Evolutionary conservation across 2,888 invertebrate species (phyloP).

Genomic region (Drosophila formosana): DNA sequence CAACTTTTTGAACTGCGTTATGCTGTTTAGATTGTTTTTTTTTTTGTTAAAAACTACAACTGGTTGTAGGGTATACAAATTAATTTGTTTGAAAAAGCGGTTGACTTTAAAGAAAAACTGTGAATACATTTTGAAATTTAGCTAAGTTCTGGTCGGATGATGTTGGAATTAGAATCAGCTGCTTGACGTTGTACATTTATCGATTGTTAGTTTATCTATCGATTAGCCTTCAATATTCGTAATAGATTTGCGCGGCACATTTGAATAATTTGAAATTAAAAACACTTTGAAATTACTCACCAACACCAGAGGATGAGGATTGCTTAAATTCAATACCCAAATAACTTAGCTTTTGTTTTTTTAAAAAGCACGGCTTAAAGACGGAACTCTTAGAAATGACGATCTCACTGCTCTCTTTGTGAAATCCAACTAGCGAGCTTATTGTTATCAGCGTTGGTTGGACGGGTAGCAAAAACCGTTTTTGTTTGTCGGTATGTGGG

Average conservation of each 20-base stretch:
- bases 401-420: conserved; percentile 4
- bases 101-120: background rate
- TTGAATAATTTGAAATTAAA: background rate
- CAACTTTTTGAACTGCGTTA: background rate
- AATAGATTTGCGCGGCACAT: background rate
- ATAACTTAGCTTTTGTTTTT: background rate
- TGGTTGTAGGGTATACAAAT: too few species aligned
- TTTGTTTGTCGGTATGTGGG: conserved; percentile 8
- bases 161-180: background rate
- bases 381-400: background rate
- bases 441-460: background rate
- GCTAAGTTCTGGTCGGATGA: background rate
- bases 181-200: background rate
- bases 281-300: background rate
- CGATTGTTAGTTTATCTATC: background rate
- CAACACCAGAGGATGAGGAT: background rate
- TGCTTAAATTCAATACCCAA: background rate
- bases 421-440: conserved; percentile 5
- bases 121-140: background rate
- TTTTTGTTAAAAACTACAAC: too few species aligned
- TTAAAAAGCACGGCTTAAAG: background rate
- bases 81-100: background rate
- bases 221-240: background rate
- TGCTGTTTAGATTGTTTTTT: background rate
- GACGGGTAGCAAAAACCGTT: conserved; percentile 5